Evolutionary conservation across 30 jellyfish, hydroid and myxozoan species (phyloP).

Genomic region (Aurelia sp.): DNA sequence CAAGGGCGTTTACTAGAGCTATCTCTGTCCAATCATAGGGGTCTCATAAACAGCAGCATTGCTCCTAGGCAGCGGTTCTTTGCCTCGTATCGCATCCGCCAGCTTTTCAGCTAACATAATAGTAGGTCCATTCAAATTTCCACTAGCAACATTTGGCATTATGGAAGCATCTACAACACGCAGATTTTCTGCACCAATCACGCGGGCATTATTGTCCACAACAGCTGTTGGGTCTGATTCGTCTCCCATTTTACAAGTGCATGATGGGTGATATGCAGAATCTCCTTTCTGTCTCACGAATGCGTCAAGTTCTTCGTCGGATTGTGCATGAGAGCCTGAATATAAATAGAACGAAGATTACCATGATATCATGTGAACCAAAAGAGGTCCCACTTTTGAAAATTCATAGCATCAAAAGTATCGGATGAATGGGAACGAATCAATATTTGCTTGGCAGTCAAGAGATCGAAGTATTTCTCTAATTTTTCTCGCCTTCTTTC

Average conservation of each 20-base stretch:
- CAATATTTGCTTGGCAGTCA: too few species aligned
- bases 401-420: too few species aligned
- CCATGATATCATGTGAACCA: too few species aligned
- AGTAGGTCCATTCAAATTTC: constrained; percentile 90
- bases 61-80: constrained; percentile 73
- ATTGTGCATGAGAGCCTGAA: constrained; percentile 66
- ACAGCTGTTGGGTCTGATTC: constrained; percentile 87
- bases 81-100: constrained; percentile 82
- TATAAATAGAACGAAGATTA: neutral
- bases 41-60: constrained; percentile 80
- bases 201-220: constrained; percentile 80
- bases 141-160: constrained; percentile 93
- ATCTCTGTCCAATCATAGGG: constrained; percentile 79
- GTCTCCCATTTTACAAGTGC: constrained; percentile 97
- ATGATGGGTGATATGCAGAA: constrained; percentile 96
- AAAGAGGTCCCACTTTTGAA: too few species aligned
- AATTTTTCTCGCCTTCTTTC: too few species aligned
- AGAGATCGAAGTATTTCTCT: too few species aligned
- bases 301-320: constrained; percentile 93
- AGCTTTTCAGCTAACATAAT: constrained; percentile 95
- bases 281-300: constrained; percentile 84
- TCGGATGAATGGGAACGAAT: too few species aligned
- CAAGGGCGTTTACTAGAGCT: neutral
- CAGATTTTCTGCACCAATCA: constrained; percentile 83
- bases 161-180: constrained; percentile 96